These are phyloP conservation scores for Drosophila takahashii DNA, from an alignment of 1,140 invertebrate genomes.

Conservation along the genomic window DNA sequence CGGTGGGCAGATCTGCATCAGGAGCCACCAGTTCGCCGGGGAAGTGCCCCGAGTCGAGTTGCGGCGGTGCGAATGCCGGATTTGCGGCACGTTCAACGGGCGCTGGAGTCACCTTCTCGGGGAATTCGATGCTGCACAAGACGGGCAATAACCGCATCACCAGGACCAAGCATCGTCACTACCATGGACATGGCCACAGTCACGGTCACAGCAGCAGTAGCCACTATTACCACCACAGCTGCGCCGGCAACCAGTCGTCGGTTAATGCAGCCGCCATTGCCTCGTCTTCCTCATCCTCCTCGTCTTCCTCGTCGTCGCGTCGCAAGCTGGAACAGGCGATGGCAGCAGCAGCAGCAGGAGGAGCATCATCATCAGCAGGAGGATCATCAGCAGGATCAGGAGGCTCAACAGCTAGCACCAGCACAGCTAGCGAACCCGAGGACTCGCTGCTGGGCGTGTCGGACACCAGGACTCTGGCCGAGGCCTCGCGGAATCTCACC, in stretches of 20 bases:
- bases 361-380: too few relatives aligned
- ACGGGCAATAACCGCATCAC: constrained; percentile 74
- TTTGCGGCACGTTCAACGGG: constrained; percentile 27
- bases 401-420: constrained; percentile 28
- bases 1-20: constrained; percentile 17
- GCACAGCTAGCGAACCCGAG: constrained; percentile 24
- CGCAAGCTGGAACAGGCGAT: constrained; percentile 32
- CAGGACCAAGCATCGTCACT: constrained; percentile 72
- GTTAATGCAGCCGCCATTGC: constrained; percentile 3
- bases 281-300: neutral
- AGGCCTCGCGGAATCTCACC: constrained; percentile 95
- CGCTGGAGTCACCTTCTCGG: constrained; percentile 21
- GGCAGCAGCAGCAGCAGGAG: neutral
- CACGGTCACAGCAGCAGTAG: constrained; percentile 13
- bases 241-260: constrained; percentile 17
- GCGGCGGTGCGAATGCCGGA: constrained; percentile 23
- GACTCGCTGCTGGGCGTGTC: constrained; percentile 84
- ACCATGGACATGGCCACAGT: constrained; percentile 70
- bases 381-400: constrained; percentile 10
- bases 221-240: constrained; percentile 21
- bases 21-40: constrained; percentile 2
- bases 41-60: constrained; percentile 36
- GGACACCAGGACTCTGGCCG: constrained; percentile 92
- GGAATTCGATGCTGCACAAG: constrained; percentile 69
- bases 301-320: constrained; percentile 6